Conservation (phyloP, 2,888 invertebrate genomes). For the Taphrorychus bicolor region DNA sequence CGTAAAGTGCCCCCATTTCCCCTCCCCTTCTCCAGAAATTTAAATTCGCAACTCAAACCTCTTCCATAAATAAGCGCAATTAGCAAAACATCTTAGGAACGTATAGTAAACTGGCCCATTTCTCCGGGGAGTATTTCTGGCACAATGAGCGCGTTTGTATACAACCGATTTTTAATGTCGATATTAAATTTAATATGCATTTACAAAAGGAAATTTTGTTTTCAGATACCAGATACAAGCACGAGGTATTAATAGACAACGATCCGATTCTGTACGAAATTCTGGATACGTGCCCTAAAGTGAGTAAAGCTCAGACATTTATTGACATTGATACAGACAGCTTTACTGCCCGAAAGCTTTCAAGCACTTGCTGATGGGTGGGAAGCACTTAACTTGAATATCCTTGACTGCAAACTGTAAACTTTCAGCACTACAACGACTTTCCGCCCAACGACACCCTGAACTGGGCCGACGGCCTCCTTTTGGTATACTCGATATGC, state of each 20-base stretch:
- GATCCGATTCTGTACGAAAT: slow-evolving; percentile 92
- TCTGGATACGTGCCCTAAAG: slow-evolving; percentile 87
- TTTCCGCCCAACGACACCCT: slow-evolving; percentile 73
- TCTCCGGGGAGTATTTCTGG: not conserved
- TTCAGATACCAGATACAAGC: slow-evolving; percentile 88
- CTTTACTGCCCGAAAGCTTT: slow-evolving; percentile 6
- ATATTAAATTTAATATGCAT: too few relatives aligned
- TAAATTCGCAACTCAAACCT: too few relatives aligned
- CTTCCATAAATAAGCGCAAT: too few relatives aligned
- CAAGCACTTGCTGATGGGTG: too few relatives aligned
- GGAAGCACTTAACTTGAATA: not conserved
- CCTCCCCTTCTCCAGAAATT: too few relatives aligned
- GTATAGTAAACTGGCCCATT: too few relatives aligned
- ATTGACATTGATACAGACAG: too few relatives aligned
- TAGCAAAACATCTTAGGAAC: not conserved
- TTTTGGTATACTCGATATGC: slow-evolving; percentile 89
- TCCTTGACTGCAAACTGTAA: not conserved
- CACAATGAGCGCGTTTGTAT: not conserved
- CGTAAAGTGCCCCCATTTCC: too few relatives aligned
- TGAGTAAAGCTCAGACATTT: slow-evolving; percentile 55
- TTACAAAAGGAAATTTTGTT: slow-evolving; percentile 49
- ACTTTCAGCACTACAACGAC: slow-evolving; percentile 72
- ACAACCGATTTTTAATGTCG: too few relatives aligned
- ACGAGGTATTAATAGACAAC: slow-evolving; percentile 86
- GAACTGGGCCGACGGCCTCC: slow-evolving; percentile 90